These are phyloP conservation scores for Cynocephalus volans DNA, from an alignment of 2,113 vertebrate species.

Conservation along the genomic window DNA sequence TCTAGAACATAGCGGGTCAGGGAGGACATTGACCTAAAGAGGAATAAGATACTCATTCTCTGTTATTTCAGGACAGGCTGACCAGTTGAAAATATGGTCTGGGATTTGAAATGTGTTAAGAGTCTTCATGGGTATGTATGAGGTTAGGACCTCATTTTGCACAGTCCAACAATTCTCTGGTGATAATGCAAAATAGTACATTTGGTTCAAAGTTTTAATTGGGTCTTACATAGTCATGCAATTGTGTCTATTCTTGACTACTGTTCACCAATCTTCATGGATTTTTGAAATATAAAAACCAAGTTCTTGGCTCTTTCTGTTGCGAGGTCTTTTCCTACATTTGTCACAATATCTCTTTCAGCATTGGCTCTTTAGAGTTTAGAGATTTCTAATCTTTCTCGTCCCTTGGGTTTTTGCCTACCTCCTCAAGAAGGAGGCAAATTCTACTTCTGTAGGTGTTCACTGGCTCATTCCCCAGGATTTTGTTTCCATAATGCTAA, in stretches of 20 bases:
- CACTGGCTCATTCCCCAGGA: background rate
- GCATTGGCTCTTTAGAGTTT: background rate
- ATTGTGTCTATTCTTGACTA: background rate
- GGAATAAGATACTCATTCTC: background rate
- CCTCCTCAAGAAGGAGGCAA: background rate
- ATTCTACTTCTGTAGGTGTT: background rate
- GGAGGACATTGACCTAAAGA: background rate
- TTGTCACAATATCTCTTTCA: background rate
- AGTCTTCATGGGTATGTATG: background rate
- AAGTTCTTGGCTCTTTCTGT: background rate
- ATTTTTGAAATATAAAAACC: background rate
- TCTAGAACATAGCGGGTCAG: background rate
- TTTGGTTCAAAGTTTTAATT: background rate
- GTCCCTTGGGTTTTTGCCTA: background rate
- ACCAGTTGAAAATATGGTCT: background rate
- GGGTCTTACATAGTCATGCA: background rate
- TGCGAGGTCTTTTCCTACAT: background rate
- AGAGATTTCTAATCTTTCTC: background rate
- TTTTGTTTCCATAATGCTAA: background rate
- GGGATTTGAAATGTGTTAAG: background rate
- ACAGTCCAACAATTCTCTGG: background rate
- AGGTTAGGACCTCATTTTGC: background rate
- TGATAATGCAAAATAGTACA: background rate
- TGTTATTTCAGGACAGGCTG: background rate
- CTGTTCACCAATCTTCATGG: background rate